These are phyloP conservation scores for Cloeon dipterum DNA, from an alignment of 2,888 invertebrate species.

Conservation along the genomic window DNA sequence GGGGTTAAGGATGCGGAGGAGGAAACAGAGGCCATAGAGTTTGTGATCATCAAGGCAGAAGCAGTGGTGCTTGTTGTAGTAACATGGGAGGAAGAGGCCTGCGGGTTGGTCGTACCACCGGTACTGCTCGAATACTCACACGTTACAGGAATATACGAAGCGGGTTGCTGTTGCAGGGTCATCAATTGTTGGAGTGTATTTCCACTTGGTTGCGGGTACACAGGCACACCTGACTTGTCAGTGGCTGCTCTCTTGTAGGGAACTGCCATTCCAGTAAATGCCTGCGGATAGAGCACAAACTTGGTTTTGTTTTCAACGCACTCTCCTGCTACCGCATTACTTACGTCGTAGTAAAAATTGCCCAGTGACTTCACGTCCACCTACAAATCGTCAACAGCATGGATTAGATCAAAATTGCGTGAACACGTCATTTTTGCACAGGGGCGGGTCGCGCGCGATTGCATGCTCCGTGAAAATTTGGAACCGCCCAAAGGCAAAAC, in stretches of 20 bases:
- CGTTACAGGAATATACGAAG: conserved; percentile 97
- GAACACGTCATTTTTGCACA: no score
- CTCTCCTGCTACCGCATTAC: no score
- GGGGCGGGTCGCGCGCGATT: no score
- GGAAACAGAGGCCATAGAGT: conserved; percentile 4
- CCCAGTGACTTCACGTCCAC: conserved; percentile 90
- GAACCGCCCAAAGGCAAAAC: no score
- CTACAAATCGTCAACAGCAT: no score
- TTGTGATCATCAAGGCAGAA: conserved; percentile 1
- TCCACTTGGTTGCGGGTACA: conserved; percentile 72
- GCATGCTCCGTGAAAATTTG: no score
- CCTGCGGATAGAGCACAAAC: conserved; percentile 27
- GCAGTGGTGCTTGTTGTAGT: conserved; percentile 20
- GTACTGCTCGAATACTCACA: conserved; percentile 68
- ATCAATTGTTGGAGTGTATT: conserved; percentile 91
- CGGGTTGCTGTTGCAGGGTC: conserved; percentile 61
- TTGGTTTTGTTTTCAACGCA: no score
- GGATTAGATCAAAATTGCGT: no score
- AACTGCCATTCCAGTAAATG: conserved; percentile 87
- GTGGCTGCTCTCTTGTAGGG: conserved; percentile 91
- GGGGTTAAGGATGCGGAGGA: conserved; percentile 4
- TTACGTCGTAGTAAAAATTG: conserved; percentile 88
- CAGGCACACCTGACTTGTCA: conserved; percentile 88
- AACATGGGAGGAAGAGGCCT: conserved; percentile 13
- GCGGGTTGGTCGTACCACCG: conserved; percentile 26